A percentile compares a stretch with the other conserved stretches of the same genome.
These are phyloP conservation scores for Mustela lutreola DNA, from an alignment of 2,113 vertebrate species.

Conservation along the genomic window DNA sequence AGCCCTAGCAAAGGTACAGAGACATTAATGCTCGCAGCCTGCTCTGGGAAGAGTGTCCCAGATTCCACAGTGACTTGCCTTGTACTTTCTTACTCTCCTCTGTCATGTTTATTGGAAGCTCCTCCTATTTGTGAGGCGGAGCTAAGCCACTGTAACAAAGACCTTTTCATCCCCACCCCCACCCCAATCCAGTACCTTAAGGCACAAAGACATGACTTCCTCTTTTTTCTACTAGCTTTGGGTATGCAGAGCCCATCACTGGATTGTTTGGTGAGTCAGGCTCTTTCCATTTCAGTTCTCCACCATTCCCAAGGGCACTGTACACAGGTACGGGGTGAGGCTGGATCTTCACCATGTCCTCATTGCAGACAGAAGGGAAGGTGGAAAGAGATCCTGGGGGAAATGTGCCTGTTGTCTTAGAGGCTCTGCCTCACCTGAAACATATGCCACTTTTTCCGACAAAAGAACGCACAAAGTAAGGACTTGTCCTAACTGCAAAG, in stretches of 20 bases:
- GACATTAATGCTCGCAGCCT: fast-evolving
- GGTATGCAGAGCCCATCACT: not conserved
- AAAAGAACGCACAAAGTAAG: not conserved
- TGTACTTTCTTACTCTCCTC: not conserved
- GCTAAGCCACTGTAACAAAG: not conserved
- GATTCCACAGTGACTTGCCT: not conserved
- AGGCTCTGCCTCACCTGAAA: not conserved
- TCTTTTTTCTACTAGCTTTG: not conserved
- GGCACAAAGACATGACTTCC: not conserved
- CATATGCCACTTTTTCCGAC: not conserved
- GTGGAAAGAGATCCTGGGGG: not conserved
- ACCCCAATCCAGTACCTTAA: not conserved
- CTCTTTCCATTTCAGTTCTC: not conserved
- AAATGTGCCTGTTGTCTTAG: not conserved
- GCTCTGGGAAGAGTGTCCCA: not conserved
- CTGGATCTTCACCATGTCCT: not conserved
- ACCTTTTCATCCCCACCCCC: not conserved
- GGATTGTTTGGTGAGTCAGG: fast-evolving
- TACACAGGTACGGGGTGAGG: not conserved
- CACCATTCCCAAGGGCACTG: too few species aligned
- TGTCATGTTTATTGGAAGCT: not conserved
- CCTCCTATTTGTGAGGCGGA: not conserved
- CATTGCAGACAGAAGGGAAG: not conserved
- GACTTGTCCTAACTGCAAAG: not conserved
- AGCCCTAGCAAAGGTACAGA: not conserved